Conservation (phyloP, 2,113 vertebrate genomes). For the Paramormyrops kingsleyae region DNA sequence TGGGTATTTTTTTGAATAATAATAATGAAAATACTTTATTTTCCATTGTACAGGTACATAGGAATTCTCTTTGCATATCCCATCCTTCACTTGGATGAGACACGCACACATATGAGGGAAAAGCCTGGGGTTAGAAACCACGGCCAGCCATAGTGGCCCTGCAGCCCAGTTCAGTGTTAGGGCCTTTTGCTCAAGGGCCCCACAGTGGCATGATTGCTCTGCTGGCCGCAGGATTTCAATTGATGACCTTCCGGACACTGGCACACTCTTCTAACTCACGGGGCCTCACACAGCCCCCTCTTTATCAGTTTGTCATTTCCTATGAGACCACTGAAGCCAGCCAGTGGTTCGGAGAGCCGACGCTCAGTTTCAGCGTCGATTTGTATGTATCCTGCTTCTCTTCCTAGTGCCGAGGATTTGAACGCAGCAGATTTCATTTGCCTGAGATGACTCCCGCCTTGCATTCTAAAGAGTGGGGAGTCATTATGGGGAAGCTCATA, state of each 20-base stretch:
- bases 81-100: neutral
- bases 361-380: neutral
- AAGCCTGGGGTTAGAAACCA: neutral
- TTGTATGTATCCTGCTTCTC: neutral
- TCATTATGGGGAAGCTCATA: neutral
- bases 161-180: neutral
- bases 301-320: neutral
- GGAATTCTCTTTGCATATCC: neutral
- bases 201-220: neutral
- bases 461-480: neutral
- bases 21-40: neutral
- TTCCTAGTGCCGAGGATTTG: neutral
- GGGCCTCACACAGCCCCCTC: neutral
- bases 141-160: neutral
- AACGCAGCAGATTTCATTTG: neutral
- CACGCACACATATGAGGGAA: neutral
- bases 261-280: neutral
- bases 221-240: neutral
- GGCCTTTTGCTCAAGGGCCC: neutral
- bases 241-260: neutral
- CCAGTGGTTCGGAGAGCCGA: neutral
- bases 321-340: neutral
- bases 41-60: neutral
- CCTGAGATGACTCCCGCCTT: neutral
- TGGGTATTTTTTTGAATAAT: conserved; percentile 8